phyloP scores from a whole-genome alignment of 2,797 vertebrate genomes.

The Danio aesculapii region DNA sequence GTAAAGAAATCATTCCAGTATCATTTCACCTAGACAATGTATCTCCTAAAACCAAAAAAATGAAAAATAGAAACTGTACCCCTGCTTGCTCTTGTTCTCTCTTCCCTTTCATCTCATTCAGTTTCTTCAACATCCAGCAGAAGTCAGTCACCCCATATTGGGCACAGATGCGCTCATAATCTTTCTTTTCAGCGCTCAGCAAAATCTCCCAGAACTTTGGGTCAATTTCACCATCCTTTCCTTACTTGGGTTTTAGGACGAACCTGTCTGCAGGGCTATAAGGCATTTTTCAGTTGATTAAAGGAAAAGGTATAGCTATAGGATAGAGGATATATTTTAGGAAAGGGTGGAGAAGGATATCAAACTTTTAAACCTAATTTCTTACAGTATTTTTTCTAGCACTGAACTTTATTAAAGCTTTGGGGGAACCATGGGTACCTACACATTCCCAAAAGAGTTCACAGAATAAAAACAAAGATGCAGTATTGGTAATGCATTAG shows the following conservation, averaged over 20 bases:
- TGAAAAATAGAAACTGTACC: conserved; percentile 65
- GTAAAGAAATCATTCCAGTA: conserved; percentile 8
- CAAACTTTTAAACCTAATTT: conserved; percentile 45
- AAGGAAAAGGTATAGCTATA: conserved; percentile 35
- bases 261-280: conserved; percentile 67
- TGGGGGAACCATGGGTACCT: not conserved
- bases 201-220: conserved; percentile 86
- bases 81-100: conserved; percentile 78
- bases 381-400: not conserved
- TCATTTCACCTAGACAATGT: not conserved
- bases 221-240: conserved; percentile 76
- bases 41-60: not conserved
- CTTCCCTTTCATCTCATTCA: conserved; percentile 83
- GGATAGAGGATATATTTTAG: conserved; percentile 45
- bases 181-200: conserved; percentile 83
- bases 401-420: conserved; percentile 44
- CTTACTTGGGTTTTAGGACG: conserved; percentile 66
- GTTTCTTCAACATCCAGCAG: conserved; percentile 87
- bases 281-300: conserved; percentile 30
- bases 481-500: not conserved
- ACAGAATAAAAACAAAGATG: not conserved
- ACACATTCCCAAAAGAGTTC: conserved; percentile 3
- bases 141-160: conserved; percentile 87
- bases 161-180: conserved; percentile 87
- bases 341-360: conserved; percentile 57